A percentile compares a stretch with the other conserved stretches of the same genome.
phyloP scores from a whole-genome alignment of 2,113 vertebrate species.

The Myocastor coypus region DNA sequence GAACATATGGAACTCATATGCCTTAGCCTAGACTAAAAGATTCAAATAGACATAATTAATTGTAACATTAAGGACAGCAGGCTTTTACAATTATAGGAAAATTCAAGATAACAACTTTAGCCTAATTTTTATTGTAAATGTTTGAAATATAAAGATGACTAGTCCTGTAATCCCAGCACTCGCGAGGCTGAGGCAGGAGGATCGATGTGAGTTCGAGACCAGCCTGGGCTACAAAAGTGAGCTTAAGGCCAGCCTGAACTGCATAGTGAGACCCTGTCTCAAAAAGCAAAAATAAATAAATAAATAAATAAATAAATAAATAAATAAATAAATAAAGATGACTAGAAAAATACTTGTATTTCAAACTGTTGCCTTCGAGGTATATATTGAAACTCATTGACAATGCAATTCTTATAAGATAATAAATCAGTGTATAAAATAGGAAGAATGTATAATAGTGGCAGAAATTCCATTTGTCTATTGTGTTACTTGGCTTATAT shows the following conservation, averaged over 20 bases:
- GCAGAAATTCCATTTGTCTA: not conserved
- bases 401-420: slow-evolving; percentile 60
- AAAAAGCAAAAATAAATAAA: no score
- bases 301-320: no score
- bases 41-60: slow-evolving; percentile 81
- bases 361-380: slow-evolving; percentile 68
- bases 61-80: slow-evolving; percentile 71
- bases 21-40: slow-evolving; percentile 73
- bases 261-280: no score
- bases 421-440: slow-evolving; percentile 66
- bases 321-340: no score
- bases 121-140: slow-evolving; percentile 76
- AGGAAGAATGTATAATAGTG: slow-evolving; percentile 55
- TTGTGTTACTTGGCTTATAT: slow-evolving; percentile 27
- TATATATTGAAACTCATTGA: slow-evolving; percentile 72
- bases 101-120: slow-evolving; percentile 76
- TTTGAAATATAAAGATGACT: slow-evolving; percentile 76
- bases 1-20: slow-evolving; percentile 66
- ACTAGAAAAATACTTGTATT: slow-evolving; percentile 68
- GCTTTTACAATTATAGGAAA: slow-evolving; percentile 69
- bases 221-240: no score
- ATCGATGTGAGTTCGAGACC: no score
- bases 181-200: no score
- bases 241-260: no score
- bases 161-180: no score